These are phyloP conservation scores for Pachyrhynchus sulphureomaculatus DNA, from an alignment of 1,140 invertebrate genomes.

Conservation along the genomic window DNA sequence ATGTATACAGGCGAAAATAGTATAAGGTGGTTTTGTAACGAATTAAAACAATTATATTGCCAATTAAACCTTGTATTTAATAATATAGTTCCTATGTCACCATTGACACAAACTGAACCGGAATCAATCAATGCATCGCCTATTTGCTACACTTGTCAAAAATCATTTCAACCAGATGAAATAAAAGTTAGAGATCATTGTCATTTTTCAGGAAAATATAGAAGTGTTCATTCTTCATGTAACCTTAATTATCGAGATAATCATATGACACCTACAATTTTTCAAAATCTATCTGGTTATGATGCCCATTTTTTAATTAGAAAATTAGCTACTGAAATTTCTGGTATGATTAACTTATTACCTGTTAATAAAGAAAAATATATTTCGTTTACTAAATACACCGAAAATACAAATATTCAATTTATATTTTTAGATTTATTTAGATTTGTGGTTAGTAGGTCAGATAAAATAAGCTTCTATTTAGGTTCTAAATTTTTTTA, in stretches of 20 bases:
- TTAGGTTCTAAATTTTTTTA: not conserved
- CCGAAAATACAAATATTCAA: no score
- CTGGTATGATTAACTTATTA: slow-evolving; percentile 17
- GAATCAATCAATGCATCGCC: slow-evolving; percentile 1
- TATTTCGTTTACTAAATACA: no score
- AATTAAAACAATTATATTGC: slow-evolving; percentile 21
- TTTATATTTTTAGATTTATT: slow-evolving; percentile 24
- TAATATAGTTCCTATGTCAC: slow-evolving; percentile 9
- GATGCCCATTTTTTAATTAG: slow-evolving; percentile 27
- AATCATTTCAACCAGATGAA: slow-evolving; percentile 10
- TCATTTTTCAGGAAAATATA: slow-evolving; percentile 44
- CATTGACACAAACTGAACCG: slow-evolving; percentile 16
- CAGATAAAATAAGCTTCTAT: slow-evolving; percentile 23
- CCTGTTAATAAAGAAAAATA: slow-evolving; percentile 26
- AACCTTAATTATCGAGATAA: slow-evolving; percentile 46
- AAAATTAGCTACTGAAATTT: slow-evolving; percentile 9
- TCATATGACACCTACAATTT: slow-evolving; percentile 29
- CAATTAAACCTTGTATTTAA: slow-evolving; percentile 29
- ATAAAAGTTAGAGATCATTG: no score
- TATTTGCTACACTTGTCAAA: slow-evolving; percentile 41
- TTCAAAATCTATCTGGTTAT: slow-evolving; percentile 29
- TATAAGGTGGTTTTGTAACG: slow-evolving; percentile 19
- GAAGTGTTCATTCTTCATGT: slow-evolving; percentile 45
- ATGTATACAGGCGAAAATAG: slow-evolving; percentile 31
- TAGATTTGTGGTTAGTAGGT: slow-evolving; percentile 28